Conservation (phyloP, 1,140 invertebrate genomes). For the Bilobella aurantiaca region DNA sequence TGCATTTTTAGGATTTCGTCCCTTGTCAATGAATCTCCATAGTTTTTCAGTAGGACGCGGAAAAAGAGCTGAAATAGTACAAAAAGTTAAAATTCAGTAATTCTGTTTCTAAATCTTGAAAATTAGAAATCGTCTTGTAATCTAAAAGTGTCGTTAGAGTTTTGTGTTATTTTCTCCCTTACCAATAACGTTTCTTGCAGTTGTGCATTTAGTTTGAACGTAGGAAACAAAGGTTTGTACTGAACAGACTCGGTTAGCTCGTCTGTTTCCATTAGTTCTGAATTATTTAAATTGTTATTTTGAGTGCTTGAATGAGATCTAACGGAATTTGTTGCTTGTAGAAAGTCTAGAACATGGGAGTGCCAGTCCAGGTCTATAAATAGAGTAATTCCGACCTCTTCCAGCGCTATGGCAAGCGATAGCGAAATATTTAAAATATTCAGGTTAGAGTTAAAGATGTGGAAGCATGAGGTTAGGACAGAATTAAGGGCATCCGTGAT, state of each 20-base stretch:
- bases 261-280: not conserved
- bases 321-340: not conserved
- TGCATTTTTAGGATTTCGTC: not conserved
- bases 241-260: no score
- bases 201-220: no score
- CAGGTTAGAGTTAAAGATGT: not conserved
- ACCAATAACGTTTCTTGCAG: no score
- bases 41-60: not conserved
- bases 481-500: not conserved
- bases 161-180: no score
- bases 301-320: not conserved
- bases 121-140: not conserved
- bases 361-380: not conserved
- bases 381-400: not conserved
- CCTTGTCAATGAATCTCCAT: not conserved
- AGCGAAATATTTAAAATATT: not conserved
- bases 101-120: not conserved
- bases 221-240: no score
- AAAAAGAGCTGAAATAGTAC: not conserved
- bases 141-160: no score
- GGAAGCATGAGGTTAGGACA: not conserved
- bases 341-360: not conserved
- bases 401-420: not conserved
- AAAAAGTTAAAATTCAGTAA: not conserved
- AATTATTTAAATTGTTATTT: not conserved